phyloP scores from a whole-genome alignment of 2,797 vertebrate genomes.

The Amblyopsis hoosieri region DNA sequence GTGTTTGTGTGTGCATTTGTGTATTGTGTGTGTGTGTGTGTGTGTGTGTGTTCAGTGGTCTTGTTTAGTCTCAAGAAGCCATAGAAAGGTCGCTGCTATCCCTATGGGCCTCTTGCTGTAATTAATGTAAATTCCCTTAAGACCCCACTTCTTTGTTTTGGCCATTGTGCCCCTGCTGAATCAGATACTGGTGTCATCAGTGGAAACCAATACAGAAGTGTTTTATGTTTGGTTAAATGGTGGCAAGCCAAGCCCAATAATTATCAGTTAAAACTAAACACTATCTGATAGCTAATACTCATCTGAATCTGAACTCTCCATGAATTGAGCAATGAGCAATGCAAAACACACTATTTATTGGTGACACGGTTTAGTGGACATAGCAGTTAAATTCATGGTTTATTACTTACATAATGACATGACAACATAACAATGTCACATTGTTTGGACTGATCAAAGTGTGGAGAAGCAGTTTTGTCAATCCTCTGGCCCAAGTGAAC shows the following conservation, averaged over 20 bases:
- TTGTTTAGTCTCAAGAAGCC: conserved; percentile 68
- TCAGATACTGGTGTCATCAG: conserved; percentile 23
- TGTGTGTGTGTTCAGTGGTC: conserved; percentile 43
- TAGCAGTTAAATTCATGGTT: conserved; percentile 13
- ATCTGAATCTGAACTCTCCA: no score
- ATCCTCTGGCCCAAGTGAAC: conserved; percentile 19
- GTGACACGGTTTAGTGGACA: conserved; percentile 19
- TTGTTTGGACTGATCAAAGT: conserved; percentile 23
- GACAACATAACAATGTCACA: conserved; percentile 6
- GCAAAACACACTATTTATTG: background rate
- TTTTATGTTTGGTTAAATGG: background rate
- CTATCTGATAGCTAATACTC: no score
- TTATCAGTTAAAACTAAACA: no score
- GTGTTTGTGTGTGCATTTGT: background rate
- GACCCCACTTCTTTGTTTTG: conserved; percentile 55
- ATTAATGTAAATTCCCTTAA: conserved; percentile 79
- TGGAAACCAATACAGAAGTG: background rate
- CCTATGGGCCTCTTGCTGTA: conserved; percentile 66
- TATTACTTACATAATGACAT: conserved; percentile 18
- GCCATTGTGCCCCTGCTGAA: conserved; percentile 33
- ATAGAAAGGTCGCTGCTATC: conserved; percentile 59
- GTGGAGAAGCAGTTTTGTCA: conserved; percentile 24
- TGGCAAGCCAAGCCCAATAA: background rate
- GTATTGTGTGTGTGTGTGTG: conserved; percentile 18
- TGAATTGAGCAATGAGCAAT: no score